Evolutionary conservation across 2,113 vertebrate species (phyloP).

Genomic region (Pelecanus crispus): DNA sequence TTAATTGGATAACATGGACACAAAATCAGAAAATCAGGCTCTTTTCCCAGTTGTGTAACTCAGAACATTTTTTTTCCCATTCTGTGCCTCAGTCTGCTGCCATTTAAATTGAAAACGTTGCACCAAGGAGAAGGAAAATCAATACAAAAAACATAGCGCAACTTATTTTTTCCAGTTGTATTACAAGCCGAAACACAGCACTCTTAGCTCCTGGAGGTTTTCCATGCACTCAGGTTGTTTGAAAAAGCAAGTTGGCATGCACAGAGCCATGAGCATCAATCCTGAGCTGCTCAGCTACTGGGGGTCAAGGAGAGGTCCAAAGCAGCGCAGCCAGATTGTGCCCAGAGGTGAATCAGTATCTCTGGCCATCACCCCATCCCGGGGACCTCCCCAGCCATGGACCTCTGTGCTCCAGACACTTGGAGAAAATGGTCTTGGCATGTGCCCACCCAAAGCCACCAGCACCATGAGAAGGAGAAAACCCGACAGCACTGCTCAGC

Average conservation of each 20-base stretch:
- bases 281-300: neutral
- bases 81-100: constrained; percentile 6
- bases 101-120: constrained; percentile 29
- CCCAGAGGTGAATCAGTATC: neutral
- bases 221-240: neutral
- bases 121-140: constrained; percentile 38
- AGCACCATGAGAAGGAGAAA: neutral
- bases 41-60: constrained; percentile 33
- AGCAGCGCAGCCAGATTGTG: neutral
- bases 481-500: neutral
- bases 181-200: neutral
- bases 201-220: neutral
- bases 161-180: neutral
- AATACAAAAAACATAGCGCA: neutral
- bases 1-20: constrained; percentile 18
- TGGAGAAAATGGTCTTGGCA: neutral
- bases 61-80: neutral
- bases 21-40: constrained; percentile 44
- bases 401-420: neutral
- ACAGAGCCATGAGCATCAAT: neutral
- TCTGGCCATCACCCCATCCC: neutral
- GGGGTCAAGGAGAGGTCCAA: neutral
- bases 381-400: neutral
- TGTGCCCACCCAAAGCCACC: fast-evolving
- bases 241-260: neutral